Percentiles rank a stretch among this genome's conserved stretches.
Evolutionary conservation across 2,797 vertebrate species (phyloP).

Genomic region (Sebastes taczanowskii): DNA sequence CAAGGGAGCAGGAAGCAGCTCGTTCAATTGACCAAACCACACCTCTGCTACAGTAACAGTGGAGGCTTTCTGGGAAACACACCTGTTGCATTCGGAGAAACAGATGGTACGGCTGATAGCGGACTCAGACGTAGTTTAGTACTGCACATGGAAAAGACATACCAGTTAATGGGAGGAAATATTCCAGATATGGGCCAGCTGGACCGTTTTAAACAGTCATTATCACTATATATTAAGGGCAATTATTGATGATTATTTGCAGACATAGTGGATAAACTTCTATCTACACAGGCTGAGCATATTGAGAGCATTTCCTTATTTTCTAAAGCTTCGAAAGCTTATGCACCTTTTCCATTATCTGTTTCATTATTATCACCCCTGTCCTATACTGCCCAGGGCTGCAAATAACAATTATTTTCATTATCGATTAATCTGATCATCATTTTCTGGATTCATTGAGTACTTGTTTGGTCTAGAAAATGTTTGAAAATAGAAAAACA

Average conservation of each 20-base stretch:
- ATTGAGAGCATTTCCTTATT: not conserved
- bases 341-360: not conserved
- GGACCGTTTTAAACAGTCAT: not conserved
- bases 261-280: not conserved
- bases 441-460: not conserved
- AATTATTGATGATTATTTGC: not conserved
- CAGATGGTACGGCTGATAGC: constrained; percentile 1
- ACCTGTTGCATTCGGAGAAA: constrained; percentile 41
- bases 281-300: not conserved
- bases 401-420: not conserved
- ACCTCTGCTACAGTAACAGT: constrained; percentile 1
- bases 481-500: not conserved
- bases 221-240: not conserved
- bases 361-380: not conserved
- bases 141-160: not conserved
- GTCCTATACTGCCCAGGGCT: not conserved
- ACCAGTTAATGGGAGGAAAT: not conserved
- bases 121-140: not conserved
- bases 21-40: not conserved
- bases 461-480: not conserved
- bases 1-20: constrained; percentile 23
- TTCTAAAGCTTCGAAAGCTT: not conserved
- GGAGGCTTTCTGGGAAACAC: constrained; percentile 21
- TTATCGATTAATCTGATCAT: not conserved
- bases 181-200: not conserved